These are phyloP conservation scores for Drosophila algonquin DNA, from an alignment of 2,888 invertebrate genomes.

Conservation along the genomic window DNA sequence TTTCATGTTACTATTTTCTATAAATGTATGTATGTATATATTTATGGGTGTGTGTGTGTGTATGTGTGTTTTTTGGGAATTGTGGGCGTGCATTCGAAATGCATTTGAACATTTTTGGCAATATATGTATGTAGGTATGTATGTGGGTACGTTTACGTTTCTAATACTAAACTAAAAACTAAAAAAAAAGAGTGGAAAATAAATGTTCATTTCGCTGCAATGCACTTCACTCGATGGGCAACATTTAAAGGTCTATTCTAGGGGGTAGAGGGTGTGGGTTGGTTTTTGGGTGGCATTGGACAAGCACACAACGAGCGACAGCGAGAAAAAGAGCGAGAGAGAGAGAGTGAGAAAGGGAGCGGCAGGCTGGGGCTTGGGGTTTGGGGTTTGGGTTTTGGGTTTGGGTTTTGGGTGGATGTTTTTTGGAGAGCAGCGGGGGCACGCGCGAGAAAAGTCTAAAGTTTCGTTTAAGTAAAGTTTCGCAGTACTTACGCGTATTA, in stretches of 20 bases:
- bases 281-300: constrained; percentile 7
- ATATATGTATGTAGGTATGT: constrained; percentile 11
- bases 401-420: neutral
- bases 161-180: constrained; percentile 8
- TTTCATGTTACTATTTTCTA: neutral
- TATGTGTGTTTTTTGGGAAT: neutral
- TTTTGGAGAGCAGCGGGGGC: neutral
- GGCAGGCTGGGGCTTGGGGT: constrained; percentile 37
- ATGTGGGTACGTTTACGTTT: neutral
- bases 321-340: constrained; percentile 14
- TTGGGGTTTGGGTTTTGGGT: neutral
- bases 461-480: constrained; percentile 10
- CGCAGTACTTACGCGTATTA: constrained; percentile 89
- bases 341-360: constrained; percentile 30
- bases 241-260: constrained; percentile 33
- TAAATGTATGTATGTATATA: neutral
- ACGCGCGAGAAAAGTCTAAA: constrained; percentile 28
- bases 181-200: constrained; percentile 15
- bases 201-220: constrained; percentile 32
- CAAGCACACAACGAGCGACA: constrained; percentile 47
- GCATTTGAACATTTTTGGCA: constrained; percentile 31
- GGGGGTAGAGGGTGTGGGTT: constrained; percentile 3
- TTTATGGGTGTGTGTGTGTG: neutral
- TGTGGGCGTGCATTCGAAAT: constrained; percentile 22
- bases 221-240: constrained; percentile 18